Percentiles rank a stretch among this genome's conserved stretches.
Evolutionary conservation across 2,888 invertebrate species (phyloP).

Genomic region (Globia sparganii): DNA sequence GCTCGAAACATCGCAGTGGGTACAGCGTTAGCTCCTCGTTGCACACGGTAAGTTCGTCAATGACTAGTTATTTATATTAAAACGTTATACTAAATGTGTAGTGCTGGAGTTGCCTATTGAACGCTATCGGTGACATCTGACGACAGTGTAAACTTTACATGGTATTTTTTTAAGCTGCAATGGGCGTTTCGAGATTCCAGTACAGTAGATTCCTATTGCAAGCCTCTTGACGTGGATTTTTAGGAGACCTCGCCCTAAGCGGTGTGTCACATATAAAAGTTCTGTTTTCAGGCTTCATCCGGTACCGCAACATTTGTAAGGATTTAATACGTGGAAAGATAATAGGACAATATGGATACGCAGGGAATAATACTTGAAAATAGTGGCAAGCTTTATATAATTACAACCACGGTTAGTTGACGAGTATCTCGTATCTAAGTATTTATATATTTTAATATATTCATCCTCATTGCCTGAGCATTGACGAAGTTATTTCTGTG

Average conservation of each 20-base stretch:
- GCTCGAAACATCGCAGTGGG: neutral
- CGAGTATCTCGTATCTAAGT: constrained; percentile 22
- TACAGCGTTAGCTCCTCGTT: neutral
- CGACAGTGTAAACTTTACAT: neutral
- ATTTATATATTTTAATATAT: constrained; percentile 25
- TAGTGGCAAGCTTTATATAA: constrained; percentile 10
- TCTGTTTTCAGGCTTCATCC: constrained; percentile 11
- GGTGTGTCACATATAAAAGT: neutral
- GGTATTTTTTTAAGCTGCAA: neutral
- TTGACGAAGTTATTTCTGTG: constrained; percentile 48
- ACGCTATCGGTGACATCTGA: neutral
- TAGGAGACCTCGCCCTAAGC: neutral
- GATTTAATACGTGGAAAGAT: neutral
- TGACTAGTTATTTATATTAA: neutral
- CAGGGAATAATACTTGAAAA: neutral
- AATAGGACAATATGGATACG: neutral
- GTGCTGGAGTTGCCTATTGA: neutral
- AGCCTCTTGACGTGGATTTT: neutral
- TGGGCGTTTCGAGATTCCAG: neutral
- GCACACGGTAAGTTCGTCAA: constrained; percentile 34
- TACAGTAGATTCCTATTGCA: neutral
- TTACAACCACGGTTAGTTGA: constrained; percentile 15
- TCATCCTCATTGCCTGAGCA: constrained; percentile 24
- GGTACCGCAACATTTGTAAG: constrained; percentile 11
- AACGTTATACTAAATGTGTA: neutral